These are phyloP conservation scores for Ctenodactylus gundi DNA, from an alignment of 2,113 vertebrate genomes.

Conservation along the genomic window DNA sequence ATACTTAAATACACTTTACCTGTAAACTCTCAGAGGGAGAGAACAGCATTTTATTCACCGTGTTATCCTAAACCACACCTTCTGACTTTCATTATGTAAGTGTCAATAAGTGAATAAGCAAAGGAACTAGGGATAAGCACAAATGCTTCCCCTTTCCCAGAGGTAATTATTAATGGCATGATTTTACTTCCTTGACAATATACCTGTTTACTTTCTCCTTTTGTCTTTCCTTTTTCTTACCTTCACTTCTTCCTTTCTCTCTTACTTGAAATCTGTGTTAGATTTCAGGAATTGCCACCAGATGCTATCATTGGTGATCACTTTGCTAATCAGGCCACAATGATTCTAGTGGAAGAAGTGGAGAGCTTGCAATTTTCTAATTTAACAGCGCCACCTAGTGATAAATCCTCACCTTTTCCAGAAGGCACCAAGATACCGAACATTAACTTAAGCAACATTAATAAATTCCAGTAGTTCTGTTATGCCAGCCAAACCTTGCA, in stretches of 20 bases:
- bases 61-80: background rate
- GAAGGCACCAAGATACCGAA: conserved; percentile 8
- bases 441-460: background rate
- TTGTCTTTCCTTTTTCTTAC: background rate
- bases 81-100: background rate
- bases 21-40: background rate
- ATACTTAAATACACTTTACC: conserved; percentile 22
- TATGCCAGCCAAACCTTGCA: background rate
- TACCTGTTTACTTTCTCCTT: background rate
- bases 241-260: background rate
- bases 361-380: conserved; percentile 18
- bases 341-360: background rate
- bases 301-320: background rate
- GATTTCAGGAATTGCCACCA: conserved; percentile 26
- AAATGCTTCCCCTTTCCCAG: background rate
- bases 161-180: background rate
- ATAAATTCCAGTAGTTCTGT: background rate
- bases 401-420: background rate
- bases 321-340: background rate
- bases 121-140: background rate
- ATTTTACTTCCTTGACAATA: background rate
- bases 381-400: conserved; percentile 81
- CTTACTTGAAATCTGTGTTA: conserved; percentile 29
- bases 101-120: background rate
- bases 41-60: background rate